phyloP scores from a whole-genome alignment of 92 coral and sea anemone species.

The Zoanthus sansibaricus region DNA sequence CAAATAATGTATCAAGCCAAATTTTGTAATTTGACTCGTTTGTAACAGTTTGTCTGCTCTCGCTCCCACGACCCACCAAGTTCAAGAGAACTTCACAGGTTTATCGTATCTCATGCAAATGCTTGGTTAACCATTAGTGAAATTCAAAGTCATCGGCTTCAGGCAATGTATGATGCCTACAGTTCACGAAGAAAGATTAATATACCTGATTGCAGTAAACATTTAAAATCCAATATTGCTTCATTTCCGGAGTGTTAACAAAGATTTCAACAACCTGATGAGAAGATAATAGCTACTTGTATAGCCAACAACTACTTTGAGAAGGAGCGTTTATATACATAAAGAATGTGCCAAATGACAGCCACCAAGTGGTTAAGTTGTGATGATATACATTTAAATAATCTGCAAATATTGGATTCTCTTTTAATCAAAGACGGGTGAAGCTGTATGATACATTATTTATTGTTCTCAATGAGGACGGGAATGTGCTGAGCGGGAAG shows the following conservation, averaged over 20 bases:
- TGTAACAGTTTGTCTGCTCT: no score
- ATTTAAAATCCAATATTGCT: background rate
- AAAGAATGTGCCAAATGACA: slow-evolving; percentile 63
- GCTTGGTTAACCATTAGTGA: slow-evolving; percentile 52
- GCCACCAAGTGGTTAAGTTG: slow-evolving; percentile 49
- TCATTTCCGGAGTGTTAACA: slow-evolving; percentile 48
- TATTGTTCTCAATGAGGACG: slow-evolving; percentile 58
- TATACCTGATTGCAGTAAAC: background rate
- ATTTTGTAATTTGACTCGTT: no score
- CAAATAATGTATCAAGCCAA: no score
- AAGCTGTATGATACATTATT: slow-evolving; percentile 55
- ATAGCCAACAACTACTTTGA: slow-evolving; percentile 1
- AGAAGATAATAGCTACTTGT: background rate
- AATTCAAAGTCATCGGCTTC: slow-evolving; percentile 17
- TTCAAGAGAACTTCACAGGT: background rate
- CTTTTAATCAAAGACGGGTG: slow-evolving; percentile 47
- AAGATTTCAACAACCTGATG: slow-evolving; percentile 26
- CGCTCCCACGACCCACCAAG: no score
- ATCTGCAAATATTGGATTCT: slow-evolving; percentile 56
- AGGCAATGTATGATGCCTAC: slow-evolving; percentile 1
- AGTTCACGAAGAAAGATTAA: background rate
- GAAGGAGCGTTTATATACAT: slow-evolving; percentile 49
- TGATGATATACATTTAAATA: slow-evolving; percentile 34
- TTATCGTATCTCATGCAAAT: slow-evolving; percentile 1
- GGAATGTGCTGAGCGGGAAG: slow-evolving; percentile 35